phyloP scores from a whole-genome alignment of 2,888 invertebrate genomes.

The Argyresthia goedartella region DNA sequence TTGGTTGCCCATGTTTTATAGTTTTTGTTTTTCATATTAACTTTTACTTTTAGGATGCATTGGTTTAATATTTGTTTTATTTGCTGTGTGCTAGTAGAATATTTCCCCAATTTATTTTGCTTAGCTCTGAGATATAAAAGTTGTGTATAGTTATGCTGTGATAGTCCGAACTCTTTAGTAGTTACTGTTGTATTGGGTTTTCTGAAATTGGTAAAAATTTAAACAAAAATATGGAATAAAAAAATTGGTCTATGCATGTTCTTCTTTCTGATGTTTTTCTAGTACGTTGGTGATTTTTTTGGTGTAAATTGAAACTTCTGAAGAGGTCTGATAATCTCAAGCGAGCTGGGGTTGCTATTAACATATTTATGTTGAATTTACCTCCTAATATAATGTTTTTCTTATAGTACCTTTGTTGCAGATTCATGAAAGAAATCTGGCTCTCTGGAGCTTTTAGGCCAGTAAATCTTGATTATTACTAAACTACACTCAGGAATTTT shows the following conservation, averaged over 20 bases:
- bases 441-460: slow-evolving; percentile 12
- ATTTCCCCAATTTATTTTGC: background rate
- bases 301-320: background rate
- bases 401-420: slow-evolving; percentile 8
- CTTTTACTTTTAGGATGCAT: background rate
- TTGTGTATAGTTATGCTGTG: slow-evolving; percentile 7
- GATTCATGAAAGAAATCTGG: slow-evolving; percentile 10
- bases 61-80: background rate
- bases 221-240: no score
- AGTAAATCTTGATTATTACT: slow-evolving; percentile 13
- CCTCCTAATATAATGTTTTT: slow-evolving; percentile 13
- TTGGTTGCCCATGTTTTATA: background rate
- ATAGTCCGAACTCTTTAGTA: slow-evolving; percentile 10
- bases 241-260: background rate
- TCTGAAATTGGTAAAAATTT: no score
- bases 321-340: background rate
- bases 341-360: slow-evolving; percentile 10
- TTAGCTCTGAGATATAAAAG: background rate
- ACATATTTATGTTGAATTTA: slow-evolving; percentile 12
- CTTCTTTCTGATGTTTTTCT: background rate
- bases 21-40: background rate
- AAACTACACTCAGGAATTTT: slow-evolving; percentile 8
- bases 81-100: background rate
- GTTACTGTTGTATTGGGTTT: background rate
- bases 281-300: background rate